These are phyloP conservation scores for Dascyllus trimaculatus DNA, from an alignment of 2,113 vertebrate genomes.

Conservation along the genomic window DNA sequence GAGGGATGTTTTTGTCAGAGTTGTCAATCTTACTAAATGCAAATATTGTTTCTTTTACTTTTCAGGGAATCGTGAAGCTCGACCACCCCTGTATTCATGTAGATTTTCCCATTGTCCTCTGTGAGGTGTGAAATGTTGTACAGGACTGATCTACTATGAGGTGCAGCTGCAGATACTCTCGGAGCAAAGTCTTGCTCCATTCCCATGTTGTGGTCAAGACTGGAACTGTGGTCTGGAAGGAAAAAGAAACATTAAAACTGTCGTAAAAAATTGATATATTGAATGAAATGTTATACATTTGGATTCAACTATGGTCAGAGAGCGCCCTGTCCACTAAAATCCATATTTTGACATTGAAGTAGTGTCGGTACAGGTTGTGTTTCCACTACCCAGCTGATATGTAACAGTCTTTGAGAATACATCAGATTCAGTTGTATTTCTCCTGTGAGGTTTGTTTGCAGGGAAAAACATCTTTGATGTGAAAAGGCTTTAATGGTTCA, in stretches of 20 bases:
- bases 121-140: conserved; percentile 90
- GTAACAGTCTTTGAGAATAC: conserved; percentile 60
- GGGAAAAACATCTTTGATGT: conserved; percentile 62
- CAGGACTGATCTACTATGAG: conserved; percentile 33
- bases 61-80: conserved; percentile 94
- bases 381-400: conserved; percentile 56
- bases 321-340: conserved; percentile 25
- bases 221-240: conserved; percentile 8
- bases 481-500: conserved; percentile 62
- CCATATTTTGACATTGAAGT: conserved; percentile 47
- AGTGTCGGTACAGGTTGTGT: conserved; percentile 52
- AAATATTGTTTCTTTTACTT: background rate
- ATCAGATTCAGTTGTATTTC: conserved; percentile 32
- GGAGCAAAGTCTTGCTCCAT: conserved; percentile 25
- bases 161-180: conserved; percentile 33
- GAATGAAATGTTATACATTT: conserved; percentile 64
- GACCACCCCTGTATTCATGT: conserved; percentile 96
- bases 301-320: conserved; percentile 37
- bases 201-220: background rate
- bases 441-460: conserved; percentile 39
- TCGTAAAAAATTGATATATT: conserved; percentile 26
- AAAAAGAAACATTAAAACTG: conserved; percentile 20
- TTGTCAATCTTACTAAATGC: background rate
- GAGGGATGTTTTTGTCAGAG: background rate
- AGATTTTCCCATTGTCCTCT: conserved; percentile 97